These are phyloP conservation scores for Drosophila kanapiae DNA, from an alignment of 1,140 invertebrate genomes.

Conservation along the genomic window DNA sequence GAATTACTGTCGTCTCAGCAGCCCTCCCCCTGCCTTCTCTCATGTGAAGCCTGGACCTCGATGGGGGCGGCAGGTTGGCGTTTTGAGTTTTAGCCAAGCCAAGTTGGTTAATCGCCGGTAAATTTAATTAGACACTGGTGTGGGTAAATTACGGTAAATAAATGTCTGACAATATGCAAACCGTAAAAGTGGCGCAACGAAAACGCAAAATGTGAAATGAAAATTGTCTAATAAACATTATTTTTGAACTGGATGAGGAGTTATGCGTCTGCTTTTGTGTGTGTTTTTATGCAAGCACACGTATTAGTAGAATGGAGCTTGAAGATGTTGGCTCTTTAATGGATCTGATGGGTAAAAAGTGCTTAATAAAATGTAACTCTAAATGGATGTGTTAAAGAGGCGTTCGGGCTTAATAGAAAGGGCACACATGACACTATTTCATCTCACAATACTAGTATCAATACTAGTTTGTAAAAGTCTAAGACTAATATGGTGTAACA, in stretches of 20 bases:
- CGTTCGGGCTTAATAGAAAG: too few species aligned
- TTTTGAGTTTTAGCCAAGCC: constrained; percentile 71
- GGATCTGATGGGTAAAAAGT: background rate
- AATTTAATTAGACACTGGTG: constrained; percentile 80
- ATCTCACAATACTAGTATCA: too few species aligned
- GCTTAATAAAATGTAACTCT: background rate
- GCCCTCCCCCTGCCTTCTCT: constrained; percentile 6
- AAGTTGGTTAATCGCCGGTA: constrained; percentile 83
- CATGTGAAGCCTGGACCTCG: constrained; percentile 14
- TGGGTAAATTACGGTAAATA: constrained; percentile 79
- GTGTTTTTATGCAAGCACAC: constrained; percentile 7
- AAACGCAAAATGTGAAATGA: constrained; percentile 32
- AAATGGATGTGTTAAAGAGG: background rate
- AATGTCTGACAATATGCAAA: constrained; percentile 72
- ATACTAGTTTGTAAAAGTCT: too few species aligned
- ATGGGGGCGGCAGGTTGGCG: constrained; percentile 21
- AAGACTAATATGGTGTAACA: too few species aligned
- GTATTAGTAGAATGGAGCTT: constrained; percentile 4
- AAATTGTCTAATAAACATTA: constrained; percentile 44
- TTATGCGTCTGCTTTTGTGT: constrained; percentile 18
- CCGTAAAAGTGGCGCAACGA: constrained; percentile 32
- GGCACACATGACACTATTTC: too few species aligned
- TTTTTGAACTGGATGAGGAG: constrained; percentile 25
- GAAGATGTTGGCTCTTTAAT: background rate
- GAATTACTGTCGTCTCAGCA: constrained; percentile 79